Evolutionary conservation across 2,113 vertebrate species (phyloP), one percentile per base, ranked within the genome.

Genomic region (Bolborhynchus lineola): DNA sequence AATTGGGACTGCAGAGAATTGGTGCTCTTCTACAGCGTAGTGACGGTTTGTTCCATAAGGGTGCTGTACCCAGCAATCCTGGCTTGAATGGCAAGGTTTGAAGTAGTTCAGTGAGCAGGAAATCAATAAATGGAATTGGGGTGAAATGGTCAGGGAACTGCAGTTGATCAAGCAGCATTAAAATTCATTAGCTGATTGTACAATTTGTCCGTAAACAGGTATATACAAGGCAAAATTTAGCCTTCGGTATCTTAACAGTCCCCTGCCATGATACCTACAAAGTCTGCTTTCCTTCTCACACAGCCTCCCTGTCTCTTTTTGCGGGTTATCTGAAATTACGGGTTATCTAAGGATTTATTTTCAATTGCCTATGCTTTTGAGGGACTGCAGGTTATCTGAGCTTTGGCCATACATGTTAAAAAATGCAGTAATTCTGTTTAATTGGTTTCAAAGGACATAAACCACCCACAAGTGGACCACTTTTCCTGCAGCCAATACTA

Each of bases 101-200:
- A 90, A 85, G 67, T 35, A 72, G 70, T 76, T 95, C 75, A 80
- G 75, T 65, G 65, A 65, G 47, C 42, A 11, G 18, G 35, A 80
- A 88, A 97, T 94, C 88, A 88, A 28, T 82, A 90, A 82, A 13
- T 0, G 1, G 57, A 91, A 88, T 47, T 71, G 86, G 77, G 92
- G 88, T 95, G 86, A 93, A 86, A 86, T 68, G 83, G 86, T 81
- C 89, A 92, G 72, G 81, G 86, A 91, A 84, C 64, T 60, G 69
- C 88, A 71, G 83, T 64, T 92, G 83, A 94, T 94, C 72, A 91
- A 93, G 84, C 19, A 29, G 65, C 50, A 60, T 64, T 78, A 78
- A 55, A 91, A 82, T 86, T 39, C 91, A 68, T 72, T 87, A 82
- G 33, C 57, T 79, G 65, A 49, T 57, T 28, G 65, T 17, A 79